phyloP scores from a whole-genome alignment of 1,140 invertebrate genomes.

The Drosophila saltans region DNA sequence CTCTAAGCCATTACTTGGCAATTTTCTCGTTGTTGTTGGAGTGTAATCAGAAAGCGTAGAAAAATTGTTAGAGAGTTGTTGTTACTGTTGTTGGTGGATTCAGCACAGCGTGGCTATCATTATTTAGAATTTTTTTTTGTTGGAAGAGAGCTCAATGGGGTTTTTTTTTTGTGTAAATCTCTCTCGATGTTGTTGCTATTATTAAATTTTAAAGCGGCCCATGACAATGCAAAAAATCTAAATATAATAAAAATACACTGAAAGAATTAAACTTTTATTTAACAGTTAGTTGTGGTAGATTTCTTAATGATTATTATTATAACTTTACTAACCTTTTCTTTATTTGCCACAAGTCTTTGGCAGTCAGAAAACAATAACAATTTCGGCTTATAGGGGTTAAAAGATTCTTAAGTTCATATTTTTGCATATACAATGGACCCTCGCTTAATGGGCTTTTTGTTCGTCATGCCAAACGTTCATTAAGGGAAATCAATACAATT shows the following conservation, averaged over 20 bases:
- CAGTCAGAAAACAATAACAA: no score
- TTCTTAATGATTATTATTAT: no score
- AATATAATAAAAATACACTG: constrained; percentile 27
- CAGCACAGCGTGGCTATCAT: constrained; percentile 67
- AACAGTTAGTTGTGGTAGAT: no score
- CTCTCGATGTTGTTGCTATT: constrained; percentile 54
- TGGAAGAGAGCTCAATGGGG: constrained; percentile 25
- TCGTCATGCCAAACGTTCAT: no score
- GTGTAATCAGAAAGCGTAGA: constrained; percentile 65
- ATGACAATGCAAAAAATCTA: constrained; percentile 60
- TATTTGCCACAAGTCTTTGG: no score
- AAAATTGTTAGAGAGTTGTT: constrained; percentile 26
- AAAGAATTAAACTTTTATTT: not conserved
- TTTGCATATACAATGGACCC: no score
- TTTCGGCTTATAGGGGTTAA: no score
- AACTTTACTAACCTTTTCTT: no score
- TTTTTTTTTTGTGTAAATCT: constrained; percentile 14
- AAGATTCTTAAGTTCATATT: no score
- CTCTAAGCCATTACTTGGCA: constrained; percentile 11
- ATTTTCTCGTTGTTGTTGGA: constrained; percentile 16
- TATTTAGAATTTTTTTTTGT: constrained; percentile 48
- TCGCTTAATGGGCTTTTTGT: no score
- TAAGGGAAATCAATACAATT: no score
- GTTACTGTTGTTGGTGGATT: constrained; percentile 22
- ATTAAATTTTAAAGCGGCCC: constrained; percentile 61